Base-by-base conservation (phyloP, 2,113 vertebrate species). In the Argyrosomus japonicus region DNA sequence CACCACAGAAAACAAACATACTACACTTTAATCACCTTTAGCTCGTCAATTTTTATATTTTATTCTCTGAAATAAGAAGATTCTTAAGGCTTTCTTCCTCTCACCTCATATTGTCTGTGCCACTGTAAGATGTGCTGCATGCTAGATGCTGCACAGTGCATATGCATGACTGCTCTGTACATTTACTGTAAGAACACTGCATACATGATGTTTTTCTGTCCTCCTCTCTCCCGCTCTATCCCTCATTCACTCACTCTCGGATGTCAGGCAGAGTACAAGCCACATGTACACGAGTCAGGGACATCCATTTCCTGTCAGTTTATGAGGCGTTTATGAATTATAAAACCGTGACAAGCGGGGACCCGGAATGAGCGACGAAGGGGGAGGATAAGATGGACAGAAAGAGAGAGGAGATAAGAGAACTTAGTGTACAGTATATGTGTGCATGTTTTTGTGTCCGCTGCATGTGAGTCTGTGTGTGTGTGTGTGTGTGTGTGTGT, bases 251-350 rank as follows among this genome's bases (percentile, higher is more conserved):
- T 72, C 60, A 15, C 68, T 68, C 65, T 79, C 75, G 63, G 79
- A 88, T 85, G 61, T 72, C 3, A 14, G 79, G 71, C 69, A 56
- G 51, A 83, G 74, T 47, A 63, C 63, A 23, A 70, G 74, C 62
- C 71, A 56, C 79, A 80, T 67, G 68, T 76, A 63, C 73, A 77
- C 11, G 60, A 77, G 50, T 84, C 81, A 79, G 75, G 77, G 62
- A 82, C 82, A 82, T 89, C 60, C 72, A 78, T 84, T 88, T 89
- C 75, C 87, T 89, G 81, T 85, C 82, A 75, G 64, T 87, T 83
- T 79, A 82, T 80, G 57, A 85, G 71, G 82, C 32, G 21, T 86
- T 83, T 88, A 87, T 81, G 65, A 92, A 89, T 88, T 77, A 91
- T 87, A 82, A 83, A 92, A 87, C 48, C 23, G 65, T 45, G 70